Base-by-base conservation (phyloP, 2,888 invertebrate species). In the Drosophila aldrichi region DNA sequence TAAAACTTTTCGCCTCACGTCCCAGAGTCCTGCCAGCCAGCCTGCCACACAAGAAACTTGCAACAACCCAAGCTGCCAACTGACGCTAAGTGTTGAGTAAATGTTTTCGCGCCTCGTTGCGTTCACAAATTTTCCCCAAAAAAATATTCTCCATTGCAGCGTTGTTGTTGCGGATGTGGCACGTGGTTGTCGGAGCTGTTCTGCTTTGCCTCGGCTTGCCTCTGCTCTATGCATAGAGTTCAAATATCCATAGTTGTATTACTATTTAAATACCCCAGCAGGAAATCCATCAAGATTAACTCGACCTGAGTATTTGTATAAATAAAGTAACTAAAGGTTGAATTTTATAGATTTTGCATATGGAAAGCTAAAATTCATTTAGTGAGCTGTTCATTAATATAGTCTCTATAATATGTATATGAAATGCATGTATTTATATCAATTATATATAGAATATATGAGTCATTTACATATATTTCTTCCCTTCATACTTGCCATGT, bases 41-140 rank as follows among this genome's bases (percentile, higher is more conserved):
- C 10, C 18, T 34, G 38, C 18, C 16, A 43, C 55, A 25, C 48
- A 59, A 63, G 49, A 34, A 84, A 81, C 77, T 77, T 77, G 80
- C 76, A 71, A 76, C 77, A 75, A 67, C 44, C 57, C 67, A 63
- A 67, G 57, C 81, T 73, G 81, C 67, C 82, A 80, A 77, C 82
- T 81, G 89, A 74, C 79, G 79, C 82, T 83, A 89, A 86, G 89
- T 89, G 86, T 86, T 86, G 86, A 86, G 86, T 86, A 86, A 86
- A 89, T 86, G 90, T 89, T 86, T 86, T 88, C 79, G 77, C 86
- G 89, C 86, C 90, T 86, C 86, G 86, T 82, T 88, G 88, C 81
- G 75, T 70, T 81, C 70, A 67, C 72, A 75, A 85, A 89, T 85
- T 85, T 85, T 85, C 88, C 75, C 73, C 81, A 84, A 77, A 84